These are phyloP conservation scores for Rhinolophus sinicus DNA, from an alignment of 2,113 vertebrate genomes.

Conservation along the genomic window DNA sequence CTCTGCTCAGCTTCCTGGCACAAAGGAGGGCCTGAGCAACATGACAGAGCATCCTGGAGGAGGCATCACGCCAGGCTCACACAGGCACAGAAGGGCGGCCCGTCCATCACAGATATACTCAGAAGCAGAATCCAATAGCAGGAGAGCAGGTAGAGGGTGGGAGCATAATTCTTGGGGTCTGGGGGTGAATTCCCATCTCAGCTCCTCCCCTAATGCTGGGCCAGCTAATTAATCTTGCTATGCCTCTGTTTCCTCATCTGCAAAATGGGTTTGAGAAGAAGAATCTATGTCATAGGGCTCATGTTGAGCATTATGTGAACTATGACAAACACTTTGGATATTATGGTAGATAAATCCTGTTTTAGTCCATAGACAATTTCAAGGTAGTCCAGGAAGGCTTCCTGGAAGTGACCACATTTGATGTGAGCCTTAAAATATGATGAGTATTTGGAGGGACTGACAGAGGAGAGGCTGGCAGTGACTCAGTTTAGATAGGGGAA, in stretches of 20 bases:
- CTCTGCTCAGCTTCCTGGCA: not conserved
- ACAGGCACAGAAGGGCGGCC: too few species aligned
- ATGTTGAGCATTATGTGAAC: not conserved
- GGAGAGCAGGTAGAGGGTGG: not conserved
- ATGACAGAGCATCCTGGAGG: not conserved
- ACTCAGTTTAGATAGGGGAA: not conserved
- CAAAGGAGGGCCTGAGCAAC: not conserved
- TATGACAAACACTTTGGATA: not conserved
- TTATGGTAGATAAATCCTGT: not conserved
- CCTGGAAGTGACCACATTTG: not conserved
- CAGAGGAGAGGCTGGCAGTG: not conserved
- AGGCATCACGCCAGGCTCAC: rapidly evolving
- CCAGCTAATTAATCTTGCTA: not conserved
- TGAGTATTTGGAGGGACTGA: not conserved
- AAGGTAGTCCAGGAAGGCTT: not conserved
- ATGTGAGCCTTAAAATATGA: not conserved
- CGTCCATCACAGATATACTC: rapidly evolving
- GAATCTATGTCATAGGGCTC: not conserved
- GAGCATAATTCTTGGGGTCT: not conserved
- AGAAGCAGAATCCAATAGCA: not conserved
- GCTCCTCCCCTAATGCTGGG: not conserved
- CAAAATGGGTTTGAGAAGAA: not conserved
- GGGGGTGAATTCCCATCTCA: rapidly evolving
- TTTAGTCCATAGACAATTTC: not conserved
- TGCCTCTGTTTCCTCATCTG: not conserved